Base-by-base conservation (phyloP, 1,140 invertebrate species). In the Teleopsis dalmanni region DNA sequence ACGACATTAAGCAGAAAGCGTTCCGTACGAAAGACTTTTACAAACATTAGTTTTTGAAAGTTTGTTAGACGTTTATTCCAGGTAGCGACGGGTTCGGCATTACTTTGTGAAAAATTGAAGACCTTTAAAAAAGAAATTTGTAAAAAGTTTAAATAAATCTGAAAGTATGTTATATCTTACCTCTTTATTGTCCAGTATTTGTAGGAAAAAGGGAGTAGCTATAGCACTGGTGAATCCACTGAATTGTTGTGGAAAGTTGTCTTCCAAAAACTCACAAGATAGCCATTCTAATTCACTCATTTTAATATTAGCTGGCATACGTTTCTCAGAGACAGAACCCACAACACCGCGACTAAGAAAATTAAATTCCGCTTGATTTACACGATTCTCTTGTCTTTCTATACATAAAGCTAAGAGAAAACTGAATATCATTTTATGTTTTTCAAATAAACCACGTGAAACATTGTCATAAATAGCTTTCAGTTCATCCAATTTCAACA, bases 371-470 rank as follows among this genome's bases (percentile, higher is more conserved):
- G 58, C 54, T 2, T 75, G 70, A 0, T 58, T 64, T 5, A 91
- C 77, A 5, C 68, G 49, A 0, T 72, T 73, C 2, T 72, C 46
- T 51, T 87, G 77, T 26, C 81, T 76, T 59, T 83, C 78, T 51
- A 93, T 84, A 4, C 85, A 82, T 16, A 81, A 72, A 57, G 87
- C 88, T 8, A 92, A 67, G 72, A 94, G 78, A 55, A 93, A 90
- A 58, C 85, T 87, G 62, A 86, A 94, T 22, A 95, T 81, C 0
- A 95, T 73, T 75, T 95, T 95, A 66, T 96, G 89, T 57, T 85
- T 82, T 71, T 95, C 91, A 72, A 95, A 95, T 5, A 95, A 73
- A 0, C 83, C 84, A 22, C 89, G 75, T n/a, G 89, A 92, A 21
- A 95, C 83, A 55, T 90, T 93, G 8, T 81, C 81, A 61, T 93